These are phyloP conservation scores for Oryzias melastigma DNA, from an alignment of 2,113 vertebrate species.

Conservation along the genomic window DNA sequence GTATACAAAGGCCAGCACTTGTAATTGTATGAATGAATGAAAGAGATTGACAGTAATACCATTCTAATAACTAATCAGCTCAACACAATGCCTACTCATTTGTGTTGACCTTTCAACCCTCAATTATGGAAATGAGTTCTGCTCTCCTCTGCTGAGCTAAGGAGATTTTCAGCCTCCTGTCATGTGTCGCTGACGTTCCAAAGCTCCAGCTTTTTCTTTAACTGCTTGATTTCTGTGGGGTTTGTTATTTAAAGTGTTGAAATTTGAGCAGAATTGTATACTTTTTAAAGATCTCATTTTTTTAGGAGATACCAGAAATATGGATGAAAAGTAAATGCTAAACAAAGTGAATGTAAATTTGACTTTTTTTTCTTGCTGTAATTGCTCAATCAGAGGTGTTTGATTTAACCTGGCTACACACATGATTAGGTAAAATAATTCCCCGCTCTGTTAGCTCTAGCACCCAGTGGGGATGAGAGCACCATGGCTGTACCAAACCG, in stretches of 20 bases:
- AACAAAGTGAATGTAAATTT: not conserved
- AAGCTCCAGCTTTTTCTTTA: slow-evolving; percentile 31
- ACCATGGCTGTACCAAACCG: slow-evolving; percentile 28
- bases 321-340: not conserved
- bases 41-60: slow-evolving; percentile 78
- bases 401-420: not conserved
- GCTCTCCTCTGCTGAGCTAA: slow-evolving; percentile 68
- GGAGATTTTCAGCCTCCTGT: slow-evolving; percentile 65
- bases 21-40: slow-evolving; percentile 73
- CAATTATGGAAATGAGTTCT: slow-evolving; percentile 79
- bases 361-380: not conserved
- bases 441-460: slow-evolving; percentile 15
- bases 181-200: slow-evolving; percentile 56
- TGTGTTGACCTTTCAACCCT: slow-evolving; percentile 79
- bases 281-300: too few relatives aligned
- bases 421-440: slow-evolving; percentile 35
- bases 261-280: not conserved
- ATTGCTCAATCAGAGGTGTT: not conserved
- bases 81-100: slow-evolving; percentile 76
- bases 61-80: slow-evolving; percentile 81
- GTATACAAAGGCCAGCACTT: slow-evolving; percentile 65
- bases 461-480: slow-evolving; percentile 28
- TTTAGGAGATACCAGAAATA: too few relatives aligned
- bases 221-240: slow-evolving; percentile 22
- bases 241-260: not conserved